Percentiles rank a stretch among this genome's conserved stretches.
These are phyloP conservation scores for Camponotus pennsylvanicus DNA, from an alignment of 1,140 invertebrate genomes.

Conservation along the genomic window DNA sequence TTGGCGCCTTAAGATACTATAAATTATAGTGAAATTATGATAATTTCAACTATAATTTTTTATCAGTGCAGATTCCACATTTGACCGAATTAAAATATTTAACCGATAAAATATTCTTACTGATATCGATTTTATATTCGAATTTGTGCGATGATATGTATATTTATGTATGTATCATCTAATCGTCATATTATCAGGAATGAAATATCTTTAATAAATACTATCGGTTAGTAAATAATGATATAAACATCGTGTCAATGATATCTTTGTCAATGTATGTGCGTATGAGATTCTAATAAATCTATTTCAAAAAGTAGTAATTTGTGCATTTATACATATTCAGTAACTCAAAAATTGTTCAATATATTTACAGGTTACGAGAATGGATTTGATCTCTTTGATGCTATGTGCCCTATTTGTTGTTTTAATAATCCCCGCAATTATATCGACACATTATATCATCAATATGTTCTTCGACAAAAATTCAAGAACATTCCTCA, in stretches of 20 bases:
- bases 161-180: too few relatives aligned
- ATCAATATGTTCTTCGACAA: conserved; percentile 48
- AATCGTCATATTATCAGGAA: too few relatives aligned
- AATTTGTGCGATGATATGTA: too few relatives aligned
- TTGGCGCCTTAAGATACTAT: too few relatives aligned
- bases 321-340: background rate
- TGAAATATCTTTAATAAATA: too few relatives aligned
- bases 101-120: too few relatives aligned
- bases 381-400: conserved; percentile 39
- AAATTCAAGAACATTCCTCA: conserved; percentile 67
- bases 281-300: background rate
- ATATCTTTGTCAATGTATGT: background rate
- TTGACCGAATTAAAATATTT: background rate
- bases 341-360: background rate
- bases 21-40: too few relatives aligned
- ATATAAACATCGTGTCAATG: too few relatives aligned
- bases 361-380: conserved; percentile 15
- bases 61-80: background rate
- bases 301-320: background rate
- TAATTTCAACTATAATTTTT: too few relatives aligned
- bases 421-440: background rate
- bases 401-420: conserved; percentile 18
- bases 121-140: too few relatives aligned
- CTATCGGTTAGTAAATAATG: too few relatives aligned
- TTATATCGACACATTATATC: conserved; percentile 21